A percentile compares a stretch with the other conserved stretches of the same genome.
Conservation (phyloP, 92 coral and sea anemone genomes). For the Phenganax subtilis region DNA sequence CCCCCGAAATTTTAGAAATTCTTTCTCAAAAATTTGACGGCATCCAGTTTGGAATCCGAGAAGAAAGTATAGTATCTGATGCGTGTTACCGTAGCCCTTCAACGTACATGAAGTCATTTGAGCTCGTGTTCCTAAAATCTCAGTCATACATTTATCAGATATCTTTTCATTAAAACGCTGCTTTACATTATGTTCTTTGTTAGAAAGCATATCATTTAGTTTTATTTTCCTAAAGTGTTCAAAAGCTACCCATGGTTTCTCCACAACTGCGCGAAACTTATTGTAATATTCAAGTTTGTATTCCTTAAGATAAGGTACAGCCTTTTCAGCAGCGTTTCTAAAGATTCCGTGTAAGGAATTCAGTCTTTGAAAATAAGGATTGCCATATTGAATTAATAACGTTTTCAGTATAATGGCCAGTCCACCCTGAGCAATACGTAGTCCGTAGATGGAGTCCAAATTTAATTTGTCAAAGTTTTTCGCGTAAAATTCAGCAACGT, state of each 20-base stretch:
- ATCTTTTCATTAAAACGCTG: constrained; percentile 16
- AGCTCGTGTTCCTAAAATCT: constrained; percentile 29
- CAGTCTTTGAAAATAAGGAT: neutral
- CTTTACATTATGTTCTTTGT: neutral
- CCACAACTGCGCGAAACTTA: constrained; percentile 20
- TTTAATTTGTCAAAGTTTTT: constrained; percentile 30
- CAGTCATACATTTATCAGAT: constrained; percentile 39
- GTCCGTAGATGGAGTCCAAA: constrained; percentile 32
- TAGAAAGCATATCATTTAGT: neutral
- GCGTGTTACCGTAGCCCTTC: constrained; percentile 33
- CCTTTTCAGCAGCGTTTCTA: constrained; percentile 4
- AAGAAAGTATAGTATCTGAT: constrained; percentile 36
- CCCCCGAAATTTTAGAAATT: constrained; percentile 12
- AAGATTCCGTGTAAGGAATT: neutral
- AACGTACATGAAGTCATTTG: constrained; percentile 17
- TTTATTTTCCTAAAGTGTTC: constrained; percentile 5
- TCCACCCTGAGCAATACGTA: constrained; percentile 30
- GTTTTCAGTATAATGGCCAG: constrained; percentile 1
- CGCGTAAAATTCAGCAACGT: constrained; percentile 17
- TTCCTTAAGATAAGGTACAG: constrained; percentile 21
- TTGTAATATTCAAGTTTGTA: constrained; percentile 24
- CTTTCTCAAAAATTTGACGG: constrained; percentile 23
- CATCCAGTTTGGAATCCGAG: constrained; percentile 32
- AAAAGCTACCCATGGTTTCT: constrained; percentile 27
- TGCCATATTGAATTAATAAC: neutral